Base-by-base conservation (phyloP, 64 coral and sea anemone genomes). In the Actinia tenebrosa region DNA sequence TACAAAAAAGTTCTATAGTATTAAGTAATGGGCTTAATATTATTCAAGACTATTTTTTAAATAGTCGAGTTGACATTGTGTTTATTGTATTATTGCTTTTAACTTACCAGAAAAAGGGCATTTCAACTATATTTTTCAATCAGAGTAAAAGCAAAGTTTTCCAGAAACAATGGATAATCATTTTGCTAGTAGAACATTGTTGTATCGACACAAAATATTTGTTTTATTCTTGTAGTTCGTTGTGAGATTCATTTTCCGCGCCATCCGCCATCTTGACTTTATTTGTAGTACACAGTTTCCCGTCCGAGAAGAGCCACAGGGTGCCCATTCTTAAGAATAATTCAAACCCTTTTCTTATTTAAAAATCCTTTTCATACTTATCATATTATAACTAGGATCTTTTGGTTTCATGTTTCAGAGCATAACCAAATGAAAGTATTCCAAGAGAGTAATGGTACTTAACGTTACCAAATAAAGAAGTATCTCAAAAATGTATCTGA, bases 181-280 rank as follows among this genome's bases (percentile, higher is more conserved):
- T 42, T 42, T 16, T 13, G 30, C 8, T 14, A 37, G 25, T 2
- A 18, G 11, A 75, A 27, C 1, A 13, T 25, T 42, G 25, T 43
- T 75, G 69, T 11, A 27, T 75, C 11, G 25, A 75, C n/a, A 10
- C 1, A 11, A 75, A 75, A 13, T 75, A 10, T 42, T 75, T 37
- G 69, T 42, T 58, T 58, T 43, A 37, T 75, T 75, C 25, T 42
- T 42, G n/a, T 81, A 1, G 45, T 80, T 79, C 79, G 79, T 80
- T 80, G 25, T 81, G 44, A 81, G 50, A 81, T 81, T 81, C 79
- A 81, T 45, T 81, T 81, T 81, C 79, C 79, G 79, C 79, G 79
- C 79, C 79, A 81, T 81, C 79, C 79, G 79, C 79, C 79, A 81
- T 81, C 69, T 75, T 75, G 25, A 75, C 22, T 30, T 71, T 72